These are phyloP conservation scores for Ceratosolen fusciceps DNA, from an alignment of 1,140 invertebrate species.

Conservation along the genomic window DNA sequence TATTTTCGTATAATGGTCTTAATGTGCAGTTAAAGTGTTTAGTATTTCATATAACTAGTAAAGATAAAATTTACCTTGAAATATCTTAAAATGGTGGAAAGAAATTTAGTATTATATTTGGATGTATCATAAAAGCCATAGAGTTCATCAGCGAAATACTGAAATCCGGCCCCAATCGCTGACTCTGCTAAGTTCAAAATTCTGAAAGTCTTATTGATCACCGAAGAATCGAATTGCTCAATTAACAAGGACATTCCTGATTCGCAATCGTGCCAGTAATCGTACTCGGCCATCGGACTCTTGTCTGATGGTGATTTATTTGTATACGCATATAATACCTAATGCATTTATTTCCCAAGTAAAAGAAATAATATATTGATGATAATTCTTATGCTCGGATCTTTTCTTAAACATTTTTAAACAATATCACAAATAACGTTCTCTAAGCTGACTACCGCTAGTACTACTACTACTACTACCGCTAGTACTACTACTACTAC, in stretches of 20 bases:
- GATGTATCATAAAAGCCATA: conserved; percentile 82
- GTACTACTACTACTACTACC: too few species aligned
- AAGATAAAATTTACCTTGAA: conserved; percentile 76
- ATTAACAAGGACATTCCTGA: conserved; percentile 81
- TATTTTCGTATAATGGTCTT: too few species aligned
- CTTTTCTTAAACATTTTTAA: too few species aligned
- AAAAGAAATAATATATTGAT: too few species aligned
- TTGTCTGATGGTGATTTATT: conserved; percentile 74
- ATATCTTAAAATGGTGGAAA: conserved; percentile 84
- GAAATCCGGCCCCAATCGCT: conserved; percentile 70
- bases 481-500: too few species aligned
- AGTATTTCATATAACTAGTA: neutral
- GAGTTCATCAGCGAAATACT: conserved; percentile 74
- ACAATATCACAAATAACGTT: too few species aligned
- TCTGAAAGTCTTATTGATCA: conserved; percentile 76
- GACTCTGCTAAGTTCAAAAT: conserved; percentile 73
- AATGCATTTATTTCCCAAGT: conserved; percentile 8
- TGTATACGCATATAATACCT: conserved; percentile 60
- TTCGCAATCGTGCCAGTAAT: conserved; percentile 86
- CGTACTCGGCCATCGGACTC: conserved; percentile 85
- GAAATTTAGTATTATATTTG: conserved; percentile 87
- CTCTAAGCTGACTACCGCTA: too few species aligned
- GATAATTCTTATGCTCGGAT: too few species aligned
- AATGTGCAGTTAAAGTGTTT: neutral
- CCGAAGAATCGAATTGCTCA: conserved; percentile 84